Evolutionary conservation across 1,140 invertebrate species (phyloP), one percentile per base, ranked within the genome.

Genomic region (Drosophila navojoa): DNA sequence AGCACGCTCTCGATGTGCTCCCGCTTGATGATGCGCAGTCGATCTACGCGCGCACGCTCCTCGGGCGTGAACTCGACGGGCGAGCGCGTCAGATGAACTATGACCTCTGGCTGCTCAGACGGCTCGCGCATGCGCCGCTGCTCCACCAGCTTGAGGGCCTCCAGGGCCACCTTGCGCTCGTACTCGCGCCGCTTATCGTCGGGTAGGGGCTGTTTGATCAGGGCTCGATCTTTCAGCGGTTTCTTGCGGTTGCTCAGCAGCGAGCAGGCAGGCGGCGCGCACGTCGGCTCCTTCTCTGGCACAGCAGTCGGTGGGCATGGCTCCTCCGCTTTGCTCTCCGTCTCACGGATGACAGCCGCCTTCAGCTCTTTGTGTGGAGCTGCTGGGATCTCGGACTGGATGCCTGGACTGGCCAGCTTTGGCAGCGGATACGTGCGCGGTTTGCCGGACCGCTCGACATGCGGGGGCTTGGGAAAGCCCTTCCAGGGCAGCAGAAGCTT

Each of bases 1-100:
- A 89, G 67, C 42, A 89, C 71, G 10, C 53, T 29, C 15, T 89
- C 84, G 16, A 89, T 89, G 1, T 75, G 68, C 22, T 84, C 70
- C 1, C 45, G 61, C 15, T 89, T 89, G 10, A 67, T 53, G 0
- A 10, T 11, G 4, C 68, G 75, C 29, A 89, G 19, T 0, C 75
- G 68, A 7, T 80, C 53, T 29, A 89, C 84, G 0, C 54, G 68
- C 1, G 42, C 25, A 1, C 74, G 76, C 35, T 89, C 84, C 10
- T 80, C 74, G 0, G 74, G 40, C 0, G 68, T 40, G 9, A 76
- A 90, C 0, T 19, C 38, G 0, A 89, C 40, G 0, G 84, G 77
- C 2, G 68, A 52, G 11, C 69, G 73, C 0, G 79, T 67, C 7
- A 89, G 53, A 57, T 84, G 77, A 0, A 77, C 25, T 0, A 77